Evolutionary conservation across 2,888 invertebrate genomes (phyloP), one percentile per base, ranked within the genome.

Genomic region (Xestia sexstrigata): DNA sequence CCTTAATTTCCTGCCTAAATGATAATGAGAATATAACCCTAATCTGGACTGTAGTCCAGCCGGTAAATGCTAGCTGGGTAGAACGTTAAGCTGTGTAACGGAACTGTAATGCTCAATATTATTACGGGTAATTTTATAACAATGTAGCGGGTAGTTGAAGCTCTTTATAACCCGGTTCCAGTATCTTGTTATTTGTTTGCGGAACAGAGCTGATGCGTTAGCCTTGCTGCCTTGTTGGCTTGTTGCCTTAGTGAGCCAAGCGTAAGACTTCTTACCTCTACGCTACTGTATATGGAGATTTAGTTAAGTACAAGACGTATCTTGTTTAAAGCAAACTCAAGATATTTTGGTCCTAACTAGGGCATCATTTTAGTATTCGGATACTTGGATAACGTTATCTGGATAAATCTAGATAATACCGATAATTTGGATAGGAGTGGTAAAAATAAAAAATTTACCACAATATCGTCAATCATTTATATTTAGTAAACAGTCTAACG

Each of bases 1-100:
- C 85, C 84, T 66, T 78, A 73, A 81, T 81, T 63, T 77, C 45
- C 76, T 70, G 60, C n/a, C 42, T 63, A 74, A 83, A 85, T 77
- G n/a, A 73, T 81, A 78, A 76, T 76, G 81, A 75, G 62, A 71
- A 71, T 63, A 78, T 76, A 78, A 81, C 47, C 70, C 20, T 76
- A 84, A 84, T 84, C 75, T 72, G 60, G 58, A 60, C 63, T 52
- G 39, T 55, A 70, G 68, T 76, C 72, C 68, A 74, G 35, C 58
- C 58, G 20, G 62, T 60, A 60, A 85, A 63, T 70, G 72, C 70
- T 70, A 26, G 39, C 58, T 68, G 58, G 66, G 60, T 39, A n/a
- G n/a, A n/a, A n/a, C n/a, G n/a, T n/a, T n/a, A 76, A 55, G 55
- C 81, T 58, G 15, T 62, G 65, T 82, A 52, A 74, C 52, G 20